A percentile compares a stretch with the other conserved stretches of the same genome.
These are phyloP conservation scores for Hydractinia symbiolongicarpus DNA, from an alignment of 30 jellyfish, hydroid and myxozoan genomes.

Conservation along the genomic window DNA sequence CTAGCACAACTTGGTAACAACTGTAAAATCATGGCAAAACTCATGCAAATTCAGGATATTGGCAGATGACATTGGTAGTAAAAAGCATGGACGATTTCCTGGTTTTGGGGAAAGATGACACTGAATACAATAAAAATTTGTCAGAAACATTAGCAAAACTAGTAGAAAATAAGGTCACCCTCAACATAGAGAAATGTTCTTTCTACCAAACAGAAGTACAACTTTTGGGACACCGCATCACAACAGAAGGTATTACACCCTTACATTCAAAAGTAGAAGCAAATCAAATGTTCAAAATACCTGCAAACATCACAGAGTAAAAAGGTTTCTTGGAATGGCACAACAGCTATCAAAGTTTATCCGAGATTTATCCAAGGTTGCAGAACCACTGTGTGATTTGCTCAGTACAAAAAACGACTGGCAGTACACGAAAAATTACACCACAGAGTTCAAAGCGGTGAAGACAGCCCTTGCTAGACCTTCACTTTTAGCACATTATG, in stretches of 20 bases:
- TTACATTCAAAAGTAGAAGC: constrained; percentile 20
- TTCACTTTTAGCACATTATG: constrained; percentile 24
- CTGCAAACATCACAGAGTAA: constrained; percentile 10
- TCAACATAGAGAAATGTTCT: constrained; percentile 11
- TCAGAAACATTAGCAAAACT: constrained; percentile 11
- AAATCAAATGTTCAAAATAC: neutral
- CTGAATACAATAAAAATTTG: constrained; percentile 13
- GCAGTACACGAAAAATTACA: constrained; percentile 22
- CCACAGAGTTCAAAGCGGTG: constrained; percentile 25
- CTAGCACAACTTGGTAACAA: constrained; percentile 30
- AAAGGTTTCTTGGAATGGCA: constrained; percentile 16
- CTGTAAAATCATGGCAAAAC: constrained; percentile 34
- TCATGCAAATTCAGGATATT: constrained; percentile 60
- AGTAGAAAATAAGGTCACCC: constrained; percentile 31
- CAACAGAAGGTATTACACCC: constrained; percentile 32
- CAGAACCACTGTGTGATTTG: constrained; percentile 12
- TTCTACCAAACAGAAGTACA: constrained; percentile 22
- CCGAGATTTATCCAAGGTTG: neutral
- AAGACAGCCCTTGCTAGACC: neutral
- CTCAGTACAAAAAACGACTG: constrained; percentile 11
- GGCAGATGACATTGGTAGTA: constrained; percentile 40
- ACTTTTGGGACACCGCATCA: constrained; percentile 22
- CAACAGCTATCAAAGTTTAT: constrained; percentile 12
- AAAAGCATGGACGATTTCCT: too few relatives aligned
- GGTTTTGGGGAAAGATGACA: neutral